Conservation (phyloP, 2,113 vertebrate genomes). For the Ptychochromis oligacanthus region DNA sequence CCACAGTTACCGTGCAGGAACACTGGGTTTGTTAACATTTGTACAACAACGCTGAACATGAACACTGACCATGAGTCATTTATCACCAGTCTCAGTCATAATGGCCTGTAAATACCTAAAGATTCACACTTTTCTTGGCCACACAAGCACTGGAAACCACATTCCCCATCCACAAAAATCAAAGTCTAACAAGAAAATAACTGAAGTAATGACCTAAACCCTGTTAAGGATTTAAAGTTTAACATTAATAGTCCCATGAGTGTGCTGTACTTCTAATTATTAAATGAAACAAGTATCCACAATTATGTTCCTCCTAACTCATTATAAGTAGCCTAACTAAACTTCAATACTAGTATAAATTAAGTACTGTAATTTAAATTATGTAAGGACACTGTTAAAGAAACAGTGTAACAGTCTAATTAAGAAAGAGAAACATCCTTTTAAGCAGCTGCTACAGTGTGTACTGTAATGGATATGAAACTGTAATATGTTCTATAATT, state of each 20-base stretch:
- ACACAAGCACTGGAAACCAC: not conserved
- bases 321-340: not conserved
- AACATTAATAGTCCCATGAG: not conserved
- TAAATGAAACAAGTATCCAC: not conserved
- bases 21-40: not conserved
- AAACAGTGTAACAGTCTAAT: not conserved
- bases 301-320: not conserved
- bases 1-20: not conserved
- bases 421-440: not conserved
- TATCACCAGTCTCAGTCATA: not conserved
- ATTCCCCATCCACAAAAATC: not conserved
- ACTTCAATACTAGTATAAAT: not conserved
- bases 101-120: slow-evolving; percentile 2
- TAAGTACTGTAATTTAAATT: rapidly evolving
- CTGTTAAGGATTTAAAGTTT: not conserved
- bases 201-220: not conserved
- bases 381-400: not conserved
- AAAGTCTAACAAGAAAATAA: not conserved
- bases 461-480: not conserved
- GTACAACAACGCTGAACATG: not conserved
- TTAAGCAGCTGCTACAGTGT: not conserved
- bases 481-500: not conserved
- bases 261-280: not conserved
- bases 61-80: not conserved
- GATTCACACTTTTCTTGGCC: not conserved